These are phyloP conservation scores for Strigamia maritima DNA, from an alignment of 2,888 invertebrate genomes.

Conservation along the genomic window DNA sequence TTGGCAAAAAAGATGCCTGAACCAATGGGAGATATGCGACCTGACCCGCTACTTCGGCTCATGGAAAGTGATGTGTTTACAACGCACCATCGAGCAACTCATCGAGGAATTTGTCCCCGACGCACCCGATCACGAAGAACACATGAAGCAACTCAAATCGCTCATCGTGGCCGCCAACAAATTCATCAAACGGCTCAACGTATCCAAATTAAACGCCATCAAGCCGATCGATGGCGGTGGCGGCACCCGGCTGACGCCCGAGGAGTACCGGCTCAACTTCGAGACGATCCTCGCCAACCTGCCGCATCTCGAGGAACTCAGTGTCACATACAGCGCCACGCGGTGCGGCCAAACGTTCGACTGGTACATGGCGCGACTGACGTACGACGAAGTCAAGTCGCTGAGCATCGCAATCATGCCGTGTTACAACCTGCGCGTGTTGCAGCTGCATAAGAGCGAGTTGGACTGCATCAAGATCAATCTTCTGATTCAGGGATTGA, in stretches of 20 bases:
- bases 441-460: conserved; percentile 8
- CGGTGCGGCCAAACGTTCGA: conserved; percentile 8
- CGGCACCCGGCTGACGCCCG: background rate
- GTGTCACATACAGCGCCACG: background rate
- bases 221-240: background rate
- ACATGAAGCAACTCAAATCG: background rate
- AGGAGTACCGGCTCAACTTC: background rate
- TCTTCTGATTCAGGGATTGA: background rate
- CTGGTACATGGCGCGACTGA: background rate
- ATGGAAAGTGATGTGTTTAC: conserved; percentile 32
- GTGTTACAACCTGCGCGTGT: background rate
- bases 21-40: conserved; percentile 31
- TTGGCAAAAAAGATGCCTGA: conserved; percentile 18
- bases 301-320: background rate
- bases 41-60: background rate
- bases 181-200: background rate
- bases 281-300: conserved; percentile 12
- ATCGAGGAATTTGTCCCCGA: background rate
- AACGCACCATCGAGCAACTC: conserved; percentile 11
- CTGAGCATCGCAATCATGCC: background rate
- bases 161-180: background rate
- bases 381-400: background rate
- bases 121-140: background rate
- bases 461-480: conserved; percentile 16
- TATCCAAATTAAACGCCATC: background rate